Evolutionary conservation across 2,888 invertebrate species (phyloP), one percentile per base, ranked within the genome.

Genomic region (Limnephilus marmoratus): DNA sequence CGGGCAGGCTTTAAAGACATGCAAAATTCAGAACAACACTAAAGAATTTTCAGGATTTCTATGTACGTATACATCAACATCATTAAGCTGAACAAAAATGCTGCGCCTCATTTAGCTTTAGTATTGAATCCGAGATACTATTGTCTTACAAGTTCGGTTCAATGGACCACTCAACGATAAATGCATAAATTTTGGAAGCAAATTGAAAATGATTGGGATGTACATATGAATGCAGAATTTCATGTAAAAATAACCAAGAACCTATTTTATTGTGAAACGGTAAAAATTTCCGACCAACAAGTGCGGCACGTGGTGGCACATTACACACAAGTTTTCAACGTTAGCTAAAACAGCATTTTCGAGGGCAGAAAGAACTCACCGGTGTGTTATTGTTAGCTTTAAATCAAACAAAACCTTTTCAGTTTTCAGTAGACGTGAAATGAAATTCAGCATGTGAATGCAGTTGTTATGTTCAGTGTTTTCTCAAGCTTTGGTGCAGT

Each of bases 381-480:
- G 68, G 68, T 68, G 68, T 68, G 37, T 37, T 83, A 29, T 24
- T 83, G 31, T 83, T 83, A 37, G 83, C 37, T 37, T 37, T 18
- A 83, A 34, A 83, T 34, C 34, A 83, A 37, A 37, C 24, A 37
- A 37, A 83, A 83, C 83, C 34, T 37, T 83, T 83, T 37, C 68
- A 68, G 24, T 68, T 68, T 24, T 68, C 83, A 31, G 83, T 11
- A 83, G 5, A 83, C 68, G 53, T 87, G 31, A 49, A 18, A 87
- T 68, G n/a, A 53, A 87, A 87, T 87, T 68, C 49, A 87, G 18
- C 24, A 87, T 87, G 87, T 87, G 87, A 49, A 87, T 31, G 45
- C 31, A 87, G 68, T 68, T 68, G 68, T 68, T 68, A 68, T 87
- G 68, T 86, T 31, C 53, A 18, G 13, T 53, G 29, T 87, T 87